Conservation (phyloP, 1,140 invertebrate genomes). For the Proctacanthus coquilletti region DNA sequence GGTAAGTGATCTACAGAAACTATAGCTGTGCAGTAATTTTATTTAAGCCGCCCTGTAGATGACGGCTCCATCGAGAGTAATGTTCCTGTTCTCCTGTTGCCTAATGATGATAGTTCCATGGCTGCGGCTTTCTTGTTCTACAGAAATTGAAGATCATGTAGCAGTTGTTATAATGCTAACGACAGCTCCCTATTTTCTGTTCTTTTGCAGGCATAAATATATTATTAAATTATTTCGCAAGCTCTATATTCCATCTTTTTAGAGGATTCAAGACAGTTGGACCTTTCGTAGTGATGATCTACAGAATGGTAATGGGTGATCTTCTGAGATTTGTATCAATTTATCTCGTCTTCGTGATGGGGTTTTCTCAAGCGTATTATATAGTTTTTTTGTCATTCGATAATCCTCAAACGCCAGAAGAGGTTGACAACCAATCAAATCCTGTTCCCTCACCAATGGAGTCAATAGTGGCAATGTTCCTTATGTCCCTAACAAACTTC, state of each 20-base stretch:
- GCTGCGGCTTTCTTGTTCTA: constrained; percentile 64
- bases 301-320: constrained; percentile 95
- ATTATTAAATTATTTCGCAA: neutral
- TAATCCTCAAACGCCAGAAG: constrained; percentile 54
- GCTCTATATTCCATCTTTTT: constrained; percentile 15
- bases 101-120: constrained; percentile 72
- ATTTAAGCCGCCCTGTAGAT: constrained; percentile 38
- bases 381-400: constrained; percentile 82
- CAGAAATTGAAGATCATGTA: constrained; percentile 76
- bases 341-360: constrained; percentile 92
- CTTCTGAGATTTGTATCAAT: constrained; percentile 88
- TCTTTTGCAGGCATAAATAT: constrained; percentile 72
- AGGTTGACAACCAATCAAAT: constrained; percentile 58
- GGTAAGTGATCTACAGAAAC: constrained; percentile 35
- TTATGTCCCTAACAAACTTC: constrained; percentile 95
- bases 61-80: constrained; percentile 68
- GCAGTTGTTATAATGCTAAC: constrained; percentile 89
- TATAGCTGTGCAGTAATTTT: constrained; percentile 5
- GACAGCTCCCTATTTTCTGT: constrained; percentile 94
- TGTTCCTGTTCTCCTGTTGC: constrained; percentile 86
- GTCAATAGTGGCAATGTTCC: constrained; percentile 91
- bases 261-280: constrained; percentile 96
- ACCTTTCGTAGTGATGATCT: constrained; percentile 98
- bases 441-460: constrained; percentile 82
- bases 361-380: constrained; percentile 94